Base-by-base conservation (phyloP, 2,888 invertebrate genomes). In the Lymantria monacha region DNA sequence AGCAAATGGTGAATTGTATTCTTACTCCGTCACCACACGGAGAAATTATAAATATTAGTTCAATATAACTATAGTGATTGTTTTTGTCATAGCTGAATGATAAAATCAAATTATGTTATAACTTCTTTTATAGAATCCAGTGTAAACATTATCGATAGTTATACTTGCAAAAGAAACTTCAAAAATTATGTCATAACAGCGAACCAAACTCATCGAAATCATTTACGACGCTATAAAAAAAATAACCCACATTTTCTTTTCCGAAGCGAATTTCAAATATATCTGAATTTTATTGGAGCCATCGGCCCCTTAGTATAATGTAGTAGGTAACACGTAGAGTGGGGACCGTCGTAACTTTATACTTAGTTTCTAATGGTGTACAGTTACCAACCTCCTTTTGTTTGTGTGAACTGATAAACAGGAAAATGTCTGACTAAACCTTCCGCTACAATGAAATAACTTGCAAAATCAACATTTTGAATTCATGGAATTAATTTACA, bases 311-410 rank as follows among this genome's bases (percentile, higher is more conserved):
- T 53, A 58, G 42, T 64, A 57, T 61, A 55, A 59, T 60, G 57
- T 55, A 60, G 54, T 55, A 53, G 59, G 22, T 22, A 22, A 22
- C 22, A 22, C 22, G 2, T 22, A 63, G 59, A 55, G 67, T 66
- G 63, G 71, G 69, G 69, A 69, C 68, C 51, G 69, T 61, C 66
- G 66, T 71, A 66, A 63, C 70, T 70, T 74, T 65, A 72, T 70
- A 76, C 70, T 69, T 76, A 74, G 71, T 65, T 76, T 74, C 72
- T 74, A 69, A 55, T 69, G 66, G 72, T 72, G 70, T 74, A 66
- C 60, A 68, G 64, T 79, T 79, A 74, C 81, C 61, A 59, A 67
- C 62, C 64, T 64, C 55, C 55, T 63, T 71, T 69, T 65, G 63
- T 66, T 60, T 59, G 51, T 59, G 61, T 57, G 65, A 66, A 22